Evolutionary conservation across 2,888 invertebrate genomes (phyloP).

Genomic region (Zele albiditarsus): DNA sequence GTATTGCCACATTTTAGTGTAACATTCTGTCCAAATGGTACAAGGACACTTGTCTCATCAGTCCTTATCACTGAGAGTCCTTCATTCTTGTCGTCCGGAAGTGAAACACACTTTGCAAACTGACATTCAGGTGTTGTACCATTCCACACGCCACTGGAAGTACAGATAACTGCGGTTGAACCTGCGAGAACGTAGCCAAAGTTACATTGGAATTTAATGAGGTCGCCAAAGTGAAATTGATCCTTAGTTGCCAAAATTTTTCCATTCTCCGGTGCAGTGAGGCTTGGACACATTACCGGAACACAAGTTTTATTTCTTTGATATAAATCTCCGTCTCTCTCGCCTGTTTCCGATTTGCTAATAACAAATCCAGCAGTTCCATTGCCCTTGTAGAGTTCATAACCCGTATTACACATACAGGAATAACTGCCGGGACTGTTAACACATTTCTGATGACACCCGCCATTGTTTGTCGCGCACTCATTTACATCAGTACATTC

Average conservation of each 20-base stretch:
- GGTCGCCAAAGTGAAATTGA: slow-evolving; percentile 91
- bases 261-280: slow-evolving; percentile 89
- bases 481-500: slow-evolving; percentile 94
- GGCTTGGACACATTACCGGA: slow-evolving; percentile 89
- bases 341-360: slow-evolving; percentile 88
- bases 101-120: slow-evolving; percentile 93
- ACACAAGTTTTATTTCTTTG: slow-evolving; percentile 96
- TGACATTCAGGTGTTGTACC: slow-evolving; percentile 94
- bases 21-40: slow-evolving; percentile 93
- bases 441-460: slow-evolving; percentile 94
- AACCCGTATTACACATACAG: slow-evolving; percentile 93
- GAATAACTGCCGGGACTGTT: slow-evolving; percentile 91
- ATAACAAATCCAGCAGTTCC: slow-evolving; percentile 92
- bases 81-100: slow-evolving; percentile 91
- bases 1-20: slow-evolving; percentile 86
- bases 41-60: slow-evolving; percentile 87
- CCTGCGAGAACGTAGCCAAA: slow-evolving; percentile 96
- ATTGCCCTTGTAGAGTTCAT: slow-evolving; percentile 88
- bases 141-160: slow-evolving; percentile 94
- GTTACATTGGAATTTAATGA: slow-evolving; percentile 92
- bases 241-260: slow-evolving; percentile 86
- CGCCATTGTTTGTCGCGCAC: slow-evolving; percentile 89
- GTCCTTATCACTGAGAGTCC: slow-evolving; percentile 85
- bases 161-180: slow-evolving; percentile 88
- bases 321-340: slow-evolving; percentile 90